Evolutionary conservation across 2,797 vertebrate genomes (phyloP).

Genomic region (Paguma larvata): DNA sequence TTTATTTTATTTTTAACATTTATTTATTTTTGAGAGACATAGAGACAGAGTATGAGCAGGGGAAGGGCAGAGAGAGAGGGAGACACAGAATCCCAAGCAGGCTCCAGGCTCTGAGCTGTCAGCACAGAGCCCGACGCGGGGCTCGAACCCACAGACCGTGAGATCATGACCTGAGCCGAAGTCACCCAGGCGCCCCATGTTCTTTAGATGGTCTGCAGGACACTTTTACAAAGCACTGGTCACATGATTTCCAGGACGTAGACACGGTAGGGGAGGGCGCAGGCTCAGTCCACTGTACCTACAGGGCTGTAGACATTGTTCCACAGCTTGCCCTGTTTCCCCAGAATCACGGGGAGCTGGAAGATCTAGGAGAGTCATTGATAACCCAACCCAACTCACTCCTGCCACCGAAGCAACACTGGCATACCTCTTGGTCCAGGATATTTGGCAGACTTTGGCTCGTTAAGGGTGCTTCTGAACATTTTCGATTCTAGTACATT

Average conservation of each 20-base stretch:
- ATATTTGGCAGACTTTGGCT: background rate
- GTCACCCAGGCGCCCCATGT: no score
- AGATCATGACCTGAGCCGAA: no score
- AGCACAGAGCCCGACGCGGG: no score
- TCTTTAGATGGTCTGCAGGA: background rate
- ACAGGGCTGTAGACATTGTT: background rate
- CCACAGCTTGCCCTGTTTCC: background rate
- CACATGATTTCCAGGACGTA: background rate
- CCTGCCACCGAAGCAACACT: background rate
- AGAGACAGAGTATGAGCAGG: no score
- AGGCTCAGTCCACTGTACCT: background rate
- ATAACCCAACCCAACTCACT: no score
- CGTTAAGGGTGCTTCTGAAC: background rate
- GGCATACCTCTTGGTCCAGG: background rate
- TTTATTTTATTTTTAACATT: no score
- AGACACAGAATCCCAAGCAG: no score
- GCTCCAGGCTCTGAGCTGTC: no score
- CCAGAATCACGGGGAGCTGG: background rate
- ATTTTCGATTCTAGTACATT: background rate
- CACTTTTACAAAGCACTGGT: background rate
- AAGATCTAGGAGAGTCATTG: background rate
- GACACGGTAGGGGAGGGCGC: no score
- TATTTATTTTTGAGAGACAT: no score
- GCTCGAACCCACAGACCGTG: no score
- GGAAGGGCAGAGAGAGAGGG: no score